Evolutionary conservation across 2,113 vertebrate genomes (phyloP), one percentile per base, ranked within the genome.

Genomic region (Crotophaga sulcirostris): DNA sequence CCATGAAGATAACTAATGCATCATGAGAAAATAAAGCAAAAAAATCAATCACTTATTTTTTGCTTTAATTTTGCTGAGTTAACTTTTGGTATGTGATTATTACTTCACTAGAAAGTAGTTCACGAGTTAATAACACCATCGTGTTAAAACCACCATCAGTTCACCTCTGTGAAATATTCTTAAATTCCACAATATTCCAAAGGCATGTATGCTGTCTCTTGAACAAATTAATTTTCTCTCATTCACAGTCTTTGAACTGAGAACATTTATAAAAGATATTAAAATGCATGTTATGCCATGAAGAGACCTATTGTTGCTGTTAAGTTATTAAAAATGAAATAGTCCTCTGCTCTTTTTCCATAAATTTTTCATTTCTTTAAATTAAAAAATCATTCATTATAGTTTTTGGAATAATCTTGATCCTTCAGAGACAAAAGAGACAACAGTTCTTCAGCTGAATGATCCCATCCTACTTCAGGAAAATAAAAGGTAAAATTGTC

Each of bases 291-390:
- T 69, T 86, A 52, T 79, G 16, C 7, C 26, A 69, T 66, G 9
- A 89, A 14, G 58, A 87, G 40, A 73, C 20, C 64, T 88, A 73
- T 26, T 79, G 15, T 75, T 70, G 15, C 26, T 33, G 3, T 47
- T 62, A 78, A 36, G 26, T 52, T 79, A 85, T 76, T 73, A 90
- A 86, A 92, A 75, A 59, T 51, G 0, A 82, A 90, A 72, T 33
- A 44, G 5, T 13, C 2, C 1, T 64, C 49, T 76, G 14, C 2
- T 47, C 10, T 72, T 92, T 91, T 58, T 29, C 54, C 3, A 72
- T 63, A 66, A 49, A 7, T 82, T 90, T 88, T 68, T 84, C 29
- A 34, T 49, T 58, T 92, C 18, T 79, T 77, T 34, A 87, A n/a
- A 36, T 75, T 87, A 67, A 45, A 64, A 93, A 47, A 33, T 28